Evolutionary conservation across 2,797 vertebrate genomes (phyloP).

Genomic region (Otolemur crassicaudatus): DNA sequence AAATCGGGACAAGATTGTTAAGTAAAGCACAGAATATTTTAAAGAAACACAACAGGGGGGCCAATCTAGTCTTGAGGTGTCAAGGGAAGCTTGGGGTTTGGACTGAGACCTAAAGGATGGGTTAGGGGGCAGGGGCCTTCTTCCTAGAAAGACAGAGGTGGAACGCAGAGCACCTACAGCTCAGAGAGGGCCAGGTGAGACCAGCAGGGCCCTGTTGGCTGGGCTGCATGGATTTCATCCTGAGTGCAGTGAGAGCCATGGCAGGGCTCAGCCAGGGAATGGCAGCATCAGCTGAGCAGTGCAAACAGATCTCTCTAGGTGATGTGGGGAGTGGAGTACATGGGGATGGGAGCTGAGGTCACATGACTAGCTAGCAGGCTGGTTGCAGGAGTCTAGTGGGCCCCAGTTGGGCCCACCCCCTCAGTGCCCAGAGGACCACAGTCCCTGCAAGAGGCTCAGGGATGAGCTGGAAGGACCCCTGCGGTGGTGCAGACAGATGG

Average conservation of each 20-base stretch:
- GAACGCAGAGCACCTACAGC: too few species aligned
- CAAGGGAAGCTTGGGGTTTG: not conserved
- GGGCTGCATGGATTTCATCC: not conserved
- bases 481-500: not conserved
- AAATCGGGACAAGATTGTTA: not conserved
- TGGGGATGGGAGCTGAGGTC: rapidly evolving
- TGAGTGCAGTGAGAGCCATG: rapidly evolving
- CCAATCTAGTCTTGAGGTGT: not conserved
- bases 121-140: not conserved
- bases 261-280: not conserved
- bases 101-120: not conserved
- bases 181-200: rapidly evolving
- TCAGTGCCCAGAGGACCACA: not conserved
- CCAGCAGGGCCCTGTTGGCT: not conserved
- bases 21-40: not conserved
- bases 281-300: not conserved
- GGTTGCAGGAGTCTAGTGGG: not conserved
- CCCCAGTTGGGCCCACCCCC: rapidly evolving
- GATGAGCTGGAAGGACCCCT: not conserved
- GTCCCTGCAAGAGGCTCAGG: not conserved
- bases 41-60: not conserved
- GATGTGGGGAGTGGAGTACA: too few species aligned
- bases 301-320: rapidly evolving
- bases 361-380: not conserved
- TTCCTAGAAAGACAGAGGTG: not conserved